Conservation (phyloP, 2,113 vertebrate genomes). For the Nesoenas mayeri region DNA sequence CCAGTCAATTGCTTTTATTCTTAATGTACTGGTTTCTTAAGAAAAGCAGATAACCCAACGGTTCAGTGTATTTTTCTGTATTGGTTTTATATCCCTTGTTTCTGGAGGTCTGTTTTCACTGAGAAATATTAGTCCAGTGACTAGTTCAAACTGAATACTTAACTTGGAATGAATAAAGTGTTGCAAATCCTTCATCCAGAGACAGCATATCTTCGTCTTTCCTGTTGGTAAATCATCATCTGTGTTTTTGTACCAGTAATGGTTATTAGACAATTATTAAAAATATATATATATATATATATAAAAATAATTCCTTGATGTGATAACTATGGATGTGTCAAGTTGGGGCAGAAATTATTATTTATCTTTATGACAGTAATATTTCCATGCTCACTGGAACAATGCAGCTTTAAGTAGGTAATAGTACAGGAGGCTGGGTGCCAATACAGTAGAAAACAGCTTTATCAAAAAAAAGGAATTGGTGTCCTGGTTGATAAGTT, state of each 20-base stretch:
- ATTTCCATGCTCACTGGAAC: background rate
- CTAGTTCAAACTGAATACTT: background rate
- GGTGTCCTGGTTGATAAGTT: background rate
- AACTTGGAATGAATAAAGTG: background rate
- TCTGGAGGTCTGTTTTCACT: background rate
- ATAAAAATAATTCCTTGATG: background rate
- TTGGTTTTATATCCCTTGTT: background rate
- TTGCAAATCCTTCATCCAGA: background rate
- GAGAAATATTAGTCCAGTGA: background rate
- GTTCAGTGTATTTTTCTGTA: background rate
- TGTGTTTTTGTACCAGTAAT: background rate
- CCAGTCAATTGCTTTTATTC: background rate
- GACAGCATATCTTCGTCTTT: background rate
- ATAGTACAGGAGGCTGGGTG: background rate
- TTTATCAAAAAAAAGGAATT: background rate
- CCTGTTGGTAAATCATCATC: background rate
- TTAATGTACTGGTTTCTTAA: background rate
- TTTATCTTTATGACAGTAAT: background rate
- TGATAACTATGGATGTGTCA: rapidly evolving
- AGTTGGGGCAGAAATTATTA: background rate
- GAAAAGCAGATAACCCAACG: background rate
- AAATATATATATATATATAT: too few species aligned
- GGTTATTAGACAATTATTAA: background rate
- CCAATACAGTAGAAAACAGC: background rate
- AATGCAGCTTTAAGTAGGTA: background rate